These are phyloP conservation scores for Phengaris alcon DNA, from an alignment of 2,888 invertebrate genomes.

Conservation along the genomic window DNA sequence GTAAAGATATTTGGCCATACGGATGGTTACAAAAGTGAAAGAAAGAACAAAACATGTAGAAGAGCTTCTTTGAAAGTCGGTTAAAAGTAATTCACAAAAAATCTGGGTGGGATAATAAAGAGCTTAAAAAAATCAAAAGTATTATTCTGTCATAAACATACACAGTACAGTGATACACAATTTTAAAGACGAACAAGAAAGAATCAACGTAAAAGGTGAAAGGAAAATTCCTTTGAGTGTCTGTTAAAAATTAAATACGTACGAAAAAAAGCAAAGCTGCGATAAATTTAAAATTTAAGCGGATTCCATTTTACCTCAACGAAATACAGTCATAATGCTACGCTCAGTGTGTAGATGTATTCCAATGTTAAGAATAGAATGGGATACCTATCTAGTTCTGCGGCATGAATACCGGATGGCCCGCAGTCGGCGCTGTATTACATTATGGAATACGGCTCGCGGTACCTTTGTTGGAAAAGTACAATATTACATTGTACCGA, in stretches of 20 bases:
- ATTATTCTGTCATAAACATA: too few species aligned
- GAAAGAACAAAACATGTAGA: too few species aligned
- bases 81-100: neutral
- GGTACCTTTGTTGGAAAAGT: conserved; percentile 1
- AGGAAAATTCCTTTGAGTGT: neutral
- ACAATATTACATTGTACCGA: neutral
- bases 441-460: neutral
- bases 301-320: neutral
- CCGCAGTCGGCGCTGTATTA: conserved; percentile 4
- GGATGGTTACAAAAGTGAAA: too few species aligned
- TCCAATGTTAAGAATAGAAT: conserved; percentile 24
- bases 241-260: conserved; percentile 2
- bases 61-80: too few species aligned
- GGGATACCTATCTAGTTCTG: conserved; percentile 25
- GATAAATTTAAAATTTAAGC: conserved; percentile 3
- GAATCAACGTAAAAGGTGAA: neutral
- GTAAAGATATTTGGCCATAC: too few species aligned
- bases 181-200: too few species aligned
- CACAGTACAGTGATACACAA: too few species aligned
- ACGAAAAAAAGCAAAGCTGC: neutral
- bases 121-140: too few species aligned
- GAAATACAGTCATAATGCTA: neutral
- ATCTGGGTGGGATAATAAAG: too few species aligned
- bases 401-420: conserved; percentile 21
- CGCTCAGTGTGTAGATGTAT: conserved; percentile 19